Evolutionary conservation across 2,888 invertebrate species (phyloP), one percentile per base, ranked within the genome.

Genomic region (Augochlorella aurata): DNA sequence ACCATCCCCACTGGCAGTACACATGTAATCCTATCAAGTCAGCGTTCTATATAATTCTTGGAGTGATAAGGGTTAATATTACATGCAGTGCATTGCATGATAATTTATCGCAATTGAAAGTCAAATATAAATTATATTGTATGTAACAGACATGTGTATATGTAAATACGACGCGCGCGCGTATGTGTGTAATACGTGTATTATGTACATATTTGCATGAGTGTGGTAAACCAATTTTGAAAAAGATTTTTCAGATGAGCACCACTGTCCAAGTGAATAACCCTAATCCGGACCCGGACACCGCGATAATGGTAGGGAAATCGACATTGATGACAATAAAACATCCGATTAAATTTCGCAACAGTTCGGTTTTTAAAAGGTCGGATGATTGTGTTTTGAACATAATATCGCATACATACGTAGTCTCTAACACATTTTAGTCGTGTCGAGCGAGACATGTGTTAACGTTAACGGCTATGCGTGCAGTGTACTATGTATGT

Each of bases 231-330:
- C 14, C 24, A 58, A 24, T 69, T 79, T 9, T 21, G 3, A 38
- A 49, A 63, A 47, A n/a, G 10, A 69, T 72, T 16, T 47, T 21
- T 7, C 54, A 69, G 24, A 68, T 81, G 81, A 81, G 73, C 69
- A 69, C 69, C 81, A 74, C 79, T 79, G 81, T 44, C 12, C n/a
- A 69, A 52, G 52, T 68, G 72, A 50, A 21, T 65, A 50, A 65
- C 50, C 38, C 47, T 68, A 47, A 21, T n/a, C 63, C 7, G 29
- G 14, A 69, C 1, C n/a, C 12, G 58, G 14, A 24, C 24, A 49
- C 44, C 9, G 54, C 16, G 54, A 79, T 65, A 74, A 79, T 58
- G 49, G 61, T 54, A 65, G 79, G 58, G 49, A 29, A 54, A 79
- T 49, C 29, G 47, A 80, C 74, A 79, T 69, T 66, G 47, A 18